phyloP scores from a whole-genome alignment of 2,113 vertebrate genomes.

The Apeltes quadracus region DNA sequence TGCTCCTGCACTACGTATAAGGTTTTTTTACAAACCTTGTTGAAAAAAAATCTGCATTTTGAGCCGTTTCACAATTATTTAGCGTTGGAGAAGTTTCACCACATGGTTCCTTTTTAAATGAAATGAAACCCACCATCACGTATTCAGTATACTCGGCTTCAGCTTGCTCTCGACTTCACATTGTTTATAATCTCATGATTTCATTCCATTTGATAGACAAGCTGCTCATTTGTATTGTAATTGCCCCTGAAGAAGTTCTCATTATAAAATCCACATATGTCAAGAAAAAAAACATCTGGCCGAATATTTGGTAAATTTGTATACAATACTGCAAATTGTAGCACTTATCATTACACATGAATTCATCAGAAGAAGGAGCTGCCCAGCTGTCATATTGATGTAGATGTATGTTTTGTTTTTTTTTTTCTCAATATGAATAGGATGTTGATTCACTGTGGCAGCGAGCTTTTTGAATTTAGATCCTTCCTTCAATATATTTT shows the following conservation, averaged over 20 bases:
- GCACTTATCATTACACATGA: background rate
- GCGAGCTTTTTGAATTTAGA: background rate
- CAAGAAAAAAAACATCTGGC: background rate
- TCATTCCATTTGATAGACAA: background rate
- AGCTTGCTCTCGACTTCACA: background rate
- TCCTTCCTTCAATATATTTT: background rate
- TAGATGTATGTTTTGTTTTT: background rate
- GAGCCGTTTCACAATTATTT: background rate
- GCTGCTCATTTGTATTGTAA: background rate
- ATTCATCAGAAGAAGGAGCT: background rate
- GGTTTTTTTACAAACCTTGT: background rate
- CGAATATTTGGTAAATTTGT: background rate
- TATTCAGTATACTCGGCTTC: background rate
- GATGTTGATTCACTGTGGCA: background rate
- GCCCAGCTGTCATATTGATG: background rate
- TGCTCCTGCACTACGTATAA: background rate
- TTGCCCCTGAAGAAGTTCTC: background rate
- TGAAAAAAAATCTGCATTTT: background rate
- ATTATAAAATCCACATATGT: background rate
- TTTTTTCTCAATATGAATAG: background rate
- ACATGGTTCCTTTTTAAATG: background rate
- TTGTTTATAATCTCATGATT: background rate
- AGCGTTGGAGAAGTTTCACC: background rate
- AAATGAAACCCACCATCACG: background rate
- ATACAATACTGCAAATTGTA: background rate